phyloP scores from a whole-genome alignment of 2,797 vertebrate genomes.

The Enteromius mattozi region DNA sequence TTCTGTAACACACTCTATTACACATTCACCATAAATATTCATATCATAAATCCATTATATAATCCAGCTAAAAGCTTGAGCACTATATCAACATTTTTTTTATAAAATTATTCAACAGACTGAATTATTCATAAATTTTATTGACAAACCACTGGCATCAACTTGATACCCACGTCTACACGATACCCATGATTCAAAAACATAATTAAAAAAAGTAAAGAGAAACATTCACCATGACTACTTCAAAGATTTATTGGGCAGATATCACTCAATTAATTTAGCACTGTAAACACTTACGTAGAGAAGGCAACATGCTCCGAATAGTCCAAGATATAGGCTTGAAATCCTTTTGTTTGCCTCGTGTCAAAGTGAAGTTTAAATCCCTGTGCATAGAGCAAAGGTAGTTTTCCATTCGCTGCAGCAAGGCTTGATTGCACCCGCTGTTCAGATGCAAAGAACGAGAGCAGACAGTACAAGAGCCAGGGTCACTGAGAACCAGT shows the following conservation, averaged over 20 bases:
- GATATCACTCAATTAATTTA: slow-evolving; percentile 41
- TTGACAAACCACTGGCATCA: neutral
- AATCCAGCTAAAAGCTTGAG: neutral
- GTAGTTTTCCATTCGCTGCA: slow-evolving; percentile 17
- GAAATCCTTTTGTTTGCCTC: slow-evolving; percentile 26
- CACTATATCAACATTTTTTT: neutral
- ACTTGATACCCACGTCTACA: neutral
- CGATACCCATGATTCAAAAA: neutral
- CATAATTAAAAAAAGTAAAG: neutral
- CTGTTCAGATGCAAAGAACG: slow-evolving; percentile 7
- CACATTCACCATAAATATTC: slow-evolving; percentile 3
- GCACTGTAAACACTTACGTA: slow-evolving; percentile 47
- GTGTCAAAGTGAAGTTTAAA: slow-evolving; percentile 25
- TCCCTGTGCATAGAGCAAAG: slow-evolving; percentile 21
- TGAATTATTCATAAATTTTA: neutral
- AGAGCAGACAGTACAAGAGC: neutral
- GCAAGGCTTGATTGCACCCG: slow-evolving; percentile 3
- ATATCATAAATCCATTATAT: slow-evolving; percentile 3
- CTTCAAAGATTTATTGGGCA: slow-evolving; percentile 46
- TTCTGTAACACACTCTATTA: neutral
- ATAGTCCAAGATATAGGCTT: slow-evolving; percentile 35
- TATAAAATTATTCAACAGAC: neutral
- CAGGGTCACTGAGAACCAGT: slow-evolving; percentile 1
- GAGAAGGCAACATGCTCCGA: slow-evolving; percentile 47
- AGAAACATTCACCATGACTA: slow-evolving; percentile 17